These are phyloP conservation scores for Sinocyclocheilus rhinocerous DNA, from an alignment of 2,113 vertebrate genomes.

Conservation along the genomic window DNA sequence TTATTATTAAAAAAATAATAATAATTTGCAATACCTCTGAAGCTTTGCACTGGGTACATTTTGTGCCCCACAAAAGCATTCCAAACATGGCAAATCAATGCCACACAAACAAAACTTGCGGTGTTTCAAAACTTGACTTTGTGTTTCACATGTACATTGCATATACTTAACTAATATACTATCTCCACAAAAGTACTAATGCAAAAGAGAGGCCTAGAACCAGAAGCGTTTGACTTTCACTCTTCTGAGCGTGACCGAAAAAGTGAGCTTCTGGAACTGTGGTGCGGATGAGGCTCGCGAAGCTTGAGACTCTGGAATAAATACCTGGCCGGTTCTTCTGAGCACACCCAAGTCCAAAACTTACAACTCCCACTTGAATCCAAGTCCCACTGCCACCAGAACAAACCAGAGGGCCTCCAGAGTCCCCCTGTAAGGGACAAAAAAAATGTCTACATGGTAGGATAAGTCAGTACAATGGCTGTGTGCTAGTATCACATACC, in stretches of 20 bases:
- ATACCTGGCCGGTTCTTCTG: conserved; percentile 58
- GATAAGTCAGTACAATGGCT: neutral
- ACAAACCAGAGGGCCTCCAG: conserved; percentile 65
- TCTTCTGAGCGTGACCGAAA: neutral
- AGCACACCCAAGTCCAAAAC: conserved; percentile 64
- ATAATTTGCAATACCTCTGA: neutral
- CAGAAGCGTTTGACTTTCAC: neutral
- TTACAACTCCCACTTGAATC: conserved; percentile 65
- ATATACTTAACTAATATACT: neutral
- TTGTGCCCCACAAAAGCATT: neutral
- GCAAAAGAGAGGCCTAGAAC: conserved; percentile 37
- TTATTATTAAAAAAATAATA: neutral
- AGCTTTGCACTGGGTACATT: neutral
- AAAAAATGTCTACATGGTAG: neutral
- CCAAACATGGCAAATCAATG: neutral
- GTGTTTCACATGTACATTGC: neutral
- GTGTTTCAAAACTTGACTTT: neutral
- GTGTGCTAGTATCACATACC: conserved; percentile 38
- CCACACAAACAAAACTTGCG: neutral
- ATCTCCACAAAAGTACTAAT: conserved; percentile 19
- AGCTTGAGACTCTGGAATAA: conserved; percentile 59
- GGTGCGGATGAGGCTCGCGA: conserved; percentile 41
- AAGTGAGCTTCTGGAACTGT: conserved; percentile 53
- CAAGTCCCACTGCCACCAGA: conserved; percentile 55
- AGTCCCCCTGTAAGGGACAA: conserved; percentile 59